Base-by-base conservation (phyloP, 2,797 vertebrate genomes). In the Chiroxiphia lanceolata region DNA sequence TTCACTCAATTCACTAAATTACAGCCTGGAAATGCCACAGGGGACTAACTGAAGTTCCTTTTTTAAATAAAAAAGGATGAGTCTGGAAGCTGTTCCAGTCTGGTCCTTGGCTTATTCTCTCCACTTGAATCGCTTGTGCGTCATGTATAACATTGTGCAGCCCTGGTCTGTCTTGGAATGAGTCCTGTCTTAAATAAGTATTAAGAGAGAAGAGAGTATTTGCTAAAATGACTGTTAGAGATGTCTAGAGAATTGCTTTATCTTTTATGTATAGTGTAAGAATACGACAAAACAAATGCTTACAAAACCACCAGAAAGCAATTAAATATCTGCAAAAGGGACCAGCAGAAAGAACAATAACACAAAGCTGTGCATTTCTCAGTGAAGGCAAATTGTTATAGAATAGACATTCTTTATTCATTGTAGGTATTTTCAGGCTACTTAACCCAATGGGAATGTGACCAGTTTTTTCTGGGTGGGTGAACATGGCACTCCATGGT, bases 301-400 rank as follows among this genome's bases (percentile, higher is more conserved):
- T 90, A 86, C 21, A 88, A 90, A 93, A 76, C 4, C 17, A 68
- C 45, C 18, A 90, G 85, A 70, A 93, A 94, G 23, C 63, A 94
- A 91, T 74, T 79, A 94, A 77, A 16, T 45, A 36, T 74, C 45
- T 84, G 48, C 36, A 79, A 89, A 90, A 31, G 15, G 10, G 19
- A n/a, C 25, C 51, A 88, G 33, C 10, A 79, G 21, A 87, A 90
- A 74, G 51, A 82, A 64, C 17, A 82, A 21, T 57, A 76, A 67
- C 15, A 75, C n/a, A 84, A 56, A 79, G 9, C 26, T 63, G 12
- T 65, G 47, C 4, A 63, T 82, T 75, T 90, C 18, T 12, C 54
- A 68, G 38, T 50, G 54, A 83, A 59, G 64, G 23, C 4, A 74
- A 76, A 82, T 51, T 40, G 63, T 76, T 48, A 42, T 45, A 83